Percentiles rank a stretch among this genome's conserved stretches.
Conservation (phyloP, 2,797 vertebrate species). For the Peromyscus attwateri region DNA sequence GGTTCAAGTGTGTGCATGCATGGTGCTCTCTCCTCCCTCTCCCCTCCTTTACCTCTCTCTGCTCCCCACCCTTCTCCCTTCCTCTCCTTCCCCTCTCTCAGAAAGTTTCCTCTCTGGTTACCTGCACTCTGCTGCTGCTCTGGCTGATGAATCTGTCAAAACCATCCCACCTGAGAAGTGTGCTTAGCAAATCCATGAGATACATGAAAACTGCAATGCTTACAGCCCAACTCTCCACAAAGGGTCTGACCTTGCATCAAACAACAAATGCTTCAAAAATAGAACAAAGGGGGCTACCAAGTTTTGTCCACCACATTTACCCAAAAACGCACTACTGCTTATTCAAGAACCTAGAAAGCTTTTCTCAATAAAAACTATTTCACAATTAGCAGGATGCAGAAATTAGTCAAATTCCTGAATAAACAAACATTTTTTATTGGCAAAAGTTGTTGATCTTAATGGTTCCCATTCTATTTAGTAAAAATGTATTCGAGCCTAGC, state of each 20-base stretch:
- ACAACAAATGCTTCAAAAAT: background rate
- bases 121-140: background rate
- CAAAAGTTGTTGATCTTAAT: background rate
- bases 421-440: background rate
- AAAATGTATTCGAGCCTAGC: background rate
- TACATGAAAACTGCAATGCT: background rate
- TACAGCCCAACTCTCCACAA: background rate
- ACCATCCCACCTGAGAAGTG: background rate
- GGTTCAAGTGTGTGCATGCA: background rate
- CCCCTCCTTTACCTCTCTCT: background rate
- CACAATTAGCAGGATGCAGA: background rate
- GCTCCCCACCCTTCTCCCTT: background rate
- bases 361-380: background rate
- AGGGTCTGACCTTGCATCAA: background rate
- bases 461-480: background rate
- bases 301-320: background rate
- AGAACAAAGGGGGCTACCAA: background rate
- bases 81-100: background rate
- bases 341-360: background rate
- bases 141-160: background rate
- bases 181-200: background rate
- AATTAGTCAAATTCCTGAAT: background rate
- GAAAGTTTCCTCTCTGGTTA: background rate
- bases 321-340: background rate
- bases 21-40: background rate